Base-by-base conservation (phyloP, 2,888 invertebrate species). In the Mythimna ferrago region DNA sequence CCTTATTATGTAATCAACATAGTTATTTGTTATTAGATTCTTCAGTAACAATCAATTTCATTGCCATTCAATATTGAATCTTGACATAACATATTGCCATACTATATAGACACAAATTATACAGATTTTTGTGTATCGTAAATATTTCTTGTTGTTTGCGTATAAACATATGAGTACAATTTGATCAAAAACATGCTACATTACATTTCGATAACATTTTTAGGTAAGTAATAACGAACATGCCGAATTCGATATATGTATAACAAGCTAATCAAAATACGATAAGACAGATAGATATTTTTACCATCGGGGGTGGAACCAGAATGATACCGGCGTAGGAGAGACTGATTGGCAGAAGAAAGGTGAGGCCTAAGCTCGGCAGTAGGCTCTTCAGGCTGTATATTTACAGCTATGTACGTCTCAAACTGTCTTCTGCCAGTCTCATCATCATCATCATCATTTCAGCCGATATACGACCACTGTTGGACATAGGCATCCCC, bases 21-120 rank as follows among this genome's bases (percentile, higher is more conserved):
- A 19, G 51, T 51, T 19, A 19, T 64, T 44, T 26, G 16, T 48
- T 73, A 68, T 19, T 75, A 71, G 3, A 78, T 71, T 63, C 44
- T 6, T 21, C n/a, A 44, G 35, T 19, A 21, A 51, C n/a, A 78
- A 62, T 44, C 21, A 19, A 48, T 60, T 7, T 51, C 57, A 63
- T 80, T 54, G 57, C 60, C 9, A 63, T 66, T 80, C 11, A 41
- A 73, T 80, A 66, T 80, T 57, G 56, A 53, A 79, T 61, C 14
- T 51, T 56, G 57, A 54, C 53, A 48, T 11, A 35, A 1, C 10
- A n/a, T 80, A 64, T 71, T 41, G 64, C 38, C 32, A 38, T 72
- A 58, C 53, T 4, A 54, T 38, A 78, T 48, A 48, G 38, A 48
- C 9, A 54, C 21, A 51, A 11, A n/a, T 56, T n/a, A 35, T 16